Conservation (phyloP, 1,140 invertebrate genomes). For the Mamestra configurata region DNA sequence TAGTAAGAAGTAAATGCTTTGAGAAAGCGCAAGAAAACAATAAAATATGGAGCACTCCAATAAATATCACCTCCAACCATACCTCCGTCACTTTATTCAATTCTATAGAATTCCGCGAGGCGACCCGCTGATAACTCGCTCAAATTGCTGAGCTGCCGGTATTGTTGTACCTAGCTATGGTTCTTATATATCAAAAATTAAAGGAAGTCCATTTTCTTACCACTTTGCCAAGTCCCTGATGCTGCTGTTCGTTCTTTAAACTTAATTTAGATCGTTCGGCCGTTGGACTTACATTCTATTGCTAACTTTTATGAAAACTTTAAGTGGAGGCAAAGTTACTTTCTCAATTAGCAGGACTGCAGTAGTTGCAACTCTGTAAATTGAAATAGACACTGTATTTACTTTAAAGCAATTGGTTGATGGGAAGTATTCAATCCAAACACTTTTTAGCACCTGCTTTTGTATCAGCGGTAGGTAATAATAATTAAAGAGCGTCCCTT, state of each 20-base stretch:
- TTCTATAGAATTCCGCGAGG: conserved; percentile 61
- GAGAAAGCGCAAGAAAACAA: conserved; percentile 6
- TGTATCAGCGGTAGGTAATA: background rate
- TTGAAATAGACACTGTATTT: background rate
- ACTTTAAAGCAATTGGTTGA: background rate
- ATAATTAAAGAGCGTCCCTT: conserved; percentile 24
- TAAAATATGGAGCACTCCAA: conserved; percentile 26
- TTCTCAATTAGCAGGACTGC: conserved; percentile 24
- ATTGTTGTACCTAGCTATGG: conserved; percentile 57
- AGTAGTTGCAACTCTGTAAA: background rate
- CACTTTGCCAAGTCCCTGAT: conserved; percentile 45
- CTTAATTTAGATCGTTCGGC: conserved; percentile 51
- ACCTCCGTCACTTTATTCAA: conserved; percentile 58
- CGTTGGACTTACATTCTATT: conserved; percentile 37
- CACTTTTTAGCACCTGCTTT: background rate
- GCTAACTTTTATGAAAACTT: conserved; percentile 52
- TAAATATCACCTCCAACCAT: background rate
- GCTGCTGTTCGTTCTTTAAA: conserved; percentile 48
- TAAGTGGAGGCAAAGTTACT: conserved; percentile 28
- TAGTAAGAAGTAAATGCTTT: background rate
- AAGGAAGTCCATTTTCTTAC: conserved; percentile 67
- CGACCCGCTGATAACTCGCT: conserved; percentile 58
- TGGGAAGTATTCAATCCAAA: background rate
- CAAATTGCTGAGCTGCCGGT: conserved; percentile 62
- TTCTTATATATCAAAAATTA: conserved; percentile 54